A percentile compares a stretch with the other conserved stretches of the same genome.
These are phyloP conservation scores for Drosophila auraria DNA, from an alignment of 1,140 invertebrate species.

Conservation along the genomic window DNA sequence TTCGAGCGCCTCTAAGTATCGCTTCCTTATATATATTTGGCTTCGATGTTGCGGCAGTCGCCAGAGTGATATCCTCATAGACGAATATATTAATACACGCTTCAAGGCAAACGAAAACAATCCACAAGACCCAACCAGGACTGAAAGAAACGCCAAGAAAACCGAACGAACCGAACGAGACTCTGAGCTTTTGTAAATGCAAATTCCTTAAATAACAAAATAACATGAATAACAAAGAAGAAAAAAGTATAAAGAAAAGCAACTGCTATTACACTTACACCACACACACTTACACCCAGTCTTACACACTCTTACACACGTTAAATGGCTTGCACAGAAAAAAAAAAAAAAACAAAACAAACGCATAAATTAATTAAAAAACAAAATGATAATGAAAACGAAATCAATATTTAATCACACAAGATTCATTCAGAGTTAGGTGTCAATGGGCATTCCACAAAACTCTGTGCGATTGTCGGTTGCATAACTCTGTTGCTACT, in stretches of 20 bases:
- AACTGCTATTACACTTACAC: slow-evolving; percentile 51
- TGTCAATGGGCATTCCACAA: slow-evolving; percentile 84
- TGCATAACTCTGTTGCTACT: slow-evolving; percentile 84
- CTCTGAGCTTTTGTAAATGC: slow-evolving; percentile 76
- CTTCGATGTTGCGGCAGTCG: slow-evolving; percentile 68
- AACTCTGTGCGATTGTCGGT: slow-evolving; percentile 76
- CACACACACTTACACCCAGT: slow-evolving; percentile 42
- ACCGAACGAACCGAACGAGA: slow-evolving; percentile 42
- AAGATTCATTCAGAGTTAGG: slow-evolving; percentile 84
- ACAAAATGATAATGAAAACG: slow-evolving; percentile 32
- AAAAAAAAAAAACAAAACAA: slow-evolving; percentile 49
- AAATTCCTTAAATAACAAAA: slow-evolving; percentile 59
- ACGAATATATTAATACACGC: slow-evolving; percentile 84
- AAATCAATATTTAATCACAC: slow-evolving; percentile 43
- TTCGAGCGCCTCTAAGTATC: slow-evolving; percentile 63
- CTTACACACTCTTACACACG: slow-evolving; percentile 36
- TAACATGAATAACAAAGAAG: slow-evolving; percentile 55
- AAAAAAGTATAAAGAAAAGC: slow-evolving; percentile 55
- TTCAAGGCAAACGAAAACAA: slow-evolving; percentile 60
- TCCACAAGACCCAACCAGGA: slow-evolving; percentile 19
- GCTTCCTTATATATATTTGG: slow-evolving; percentile 76
- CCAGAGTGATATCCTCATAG: slow-evolving; percentile 80
- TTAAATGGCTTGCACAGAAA: slow-evolving; percentile 74
- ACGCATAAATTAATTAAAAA: slow-evolving; percentile 39
- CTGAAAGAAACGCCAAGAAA: slow-evolving; percentile 15